Evolutionary conservation across 1,140 invertebrate species (phyloP).

Genomic region (Lordiphosa collinella): DNA sequence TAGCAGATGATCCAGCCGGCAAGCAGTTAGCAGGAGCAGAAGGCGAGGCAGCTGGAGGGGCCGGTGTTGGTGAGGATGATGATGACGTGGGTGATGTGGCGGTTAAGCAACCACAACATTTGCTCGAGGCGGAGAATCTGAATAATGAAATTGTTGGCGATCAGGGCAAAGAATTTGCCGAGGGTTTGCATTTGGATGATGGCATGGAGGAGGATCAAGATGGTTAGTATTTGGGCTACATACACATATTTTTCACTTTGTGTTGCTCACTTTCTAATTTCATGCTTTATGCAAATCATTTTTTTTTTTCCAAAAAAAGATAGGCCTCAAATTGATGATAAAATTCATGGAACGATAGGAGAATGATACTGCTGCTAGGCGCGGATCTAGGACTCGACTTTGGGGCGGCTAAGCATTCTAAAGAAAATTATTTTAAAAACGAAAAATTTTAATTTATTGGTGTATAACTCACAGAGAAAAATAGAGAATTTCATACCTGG

Average conservation of each 20-base stretch:
- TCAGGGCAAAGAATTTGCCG: conserved; percentile 77
- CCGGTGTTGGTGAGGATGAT: conserved; percentile 62
- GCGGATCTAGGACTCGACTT: no score
- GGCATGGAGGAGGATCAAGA: conserved; percentile 75
- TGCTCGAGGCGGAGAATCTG: conserved; percentile 66
- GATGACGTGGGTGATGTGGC: conserved; percentile 69
- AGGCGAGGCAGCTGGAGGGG: conserved; percentile 26
- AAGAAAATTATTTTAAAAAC: no score
- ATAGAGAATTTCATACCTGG: no score
- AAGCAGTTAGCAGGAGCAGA: conserved; percentile 41
- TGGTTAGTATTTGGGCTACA: conserved; percentile 33
- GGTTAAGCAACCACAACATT: conserved; percentile 62
- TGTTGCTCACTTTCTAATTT: no score
- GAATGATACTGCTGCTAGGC: no score
- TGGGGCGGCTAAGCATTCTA: no score
- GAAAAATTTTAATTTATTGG: no score
- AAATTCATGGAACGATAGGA: no score
- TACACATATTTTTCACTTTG: not conserved
- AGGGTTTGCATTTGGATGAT: conserved; percentile 69
- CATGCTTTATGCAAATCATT: no score
- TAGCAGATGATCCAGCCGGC: conserved; percentile 28
- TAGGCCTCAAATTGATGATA: no score
- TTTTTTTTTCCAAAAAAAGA: no score
- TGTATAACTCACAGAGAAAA: no score
- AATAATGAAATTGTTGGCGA: conserved; percentile 76